A percentile compares a stretch with the other conserved stretches of the same genome.
Evolutionary conservation across 2,797 vertebrate species (phyloP).

Genomic region (Coilia nasus): DNA sequence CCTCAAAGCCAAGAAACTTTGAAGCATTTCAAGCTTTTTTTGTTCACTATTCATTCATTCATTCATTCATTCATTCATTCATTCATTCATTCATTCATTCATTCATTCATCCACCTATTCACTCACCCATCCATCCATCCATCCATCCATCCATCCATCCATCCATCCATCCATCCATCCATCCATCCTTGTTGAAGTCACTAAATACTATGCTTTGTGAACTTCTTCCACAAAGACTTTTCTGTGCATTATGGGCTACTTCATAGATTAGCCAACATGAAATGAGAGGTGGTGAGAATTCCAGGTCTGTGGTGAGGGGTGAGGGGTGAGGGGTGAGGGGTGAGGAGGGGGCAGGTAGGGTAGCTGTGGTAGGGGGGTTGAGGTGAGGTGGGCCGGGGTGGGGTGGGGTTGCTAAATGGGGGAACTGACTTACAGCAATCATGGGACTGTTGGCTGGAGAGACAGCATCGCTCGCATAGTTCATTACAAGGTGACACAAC

Average conservation of each 20-base stretch:
- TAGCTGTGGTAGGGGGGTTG: slow-evolving; percentile 51
- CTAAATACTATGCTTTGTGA: too few species aligned
- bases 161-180: too few species aligned
- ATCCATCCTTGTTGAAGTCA: too few species aligned
- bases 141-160: too few species aligned
- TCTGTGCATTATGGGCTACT: slow-evolving; percentile 27
- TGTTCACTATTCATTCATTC: too few species aligned
- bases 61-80: too few species aligned
- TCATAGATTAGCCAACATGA: neutral
- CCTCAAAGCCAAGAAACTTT: too few species aligned
- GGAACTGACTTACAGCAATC: slow-evolving; percentile 74
- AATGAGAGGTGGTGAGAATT: neutral
- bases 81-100: too few species aligned
- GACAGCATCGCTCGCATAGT: slow-evolving; percentile 81
- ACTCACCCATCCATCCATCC: too few species aligned
- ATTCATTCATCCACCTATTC: too few species aligned
- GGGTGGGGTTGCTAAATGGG: slow-evolving; percentile 61
- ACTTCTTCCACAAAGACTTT: slow-evolving; percentile 15
- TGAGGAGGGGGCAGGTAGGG: slow-evolving; percentile 46
- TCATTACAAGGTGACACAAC: slow-evolving; percentile 85
- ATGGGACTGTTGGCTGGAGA: slow-evolving; percentile 76
- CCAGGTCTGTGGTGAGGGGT: neutral
- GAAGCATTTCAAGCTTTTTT: too few species aligned
- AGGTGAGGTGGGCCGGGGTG: slow-evolving; percentile 57
- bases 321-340: slow-evolving; percentile 20